Evolutionary conservation across 2,888 invertebrate genomes (phyloP), one percentile per base, ranked within the genome.

Genomic region (Ennomos quercinarius): DNA sequence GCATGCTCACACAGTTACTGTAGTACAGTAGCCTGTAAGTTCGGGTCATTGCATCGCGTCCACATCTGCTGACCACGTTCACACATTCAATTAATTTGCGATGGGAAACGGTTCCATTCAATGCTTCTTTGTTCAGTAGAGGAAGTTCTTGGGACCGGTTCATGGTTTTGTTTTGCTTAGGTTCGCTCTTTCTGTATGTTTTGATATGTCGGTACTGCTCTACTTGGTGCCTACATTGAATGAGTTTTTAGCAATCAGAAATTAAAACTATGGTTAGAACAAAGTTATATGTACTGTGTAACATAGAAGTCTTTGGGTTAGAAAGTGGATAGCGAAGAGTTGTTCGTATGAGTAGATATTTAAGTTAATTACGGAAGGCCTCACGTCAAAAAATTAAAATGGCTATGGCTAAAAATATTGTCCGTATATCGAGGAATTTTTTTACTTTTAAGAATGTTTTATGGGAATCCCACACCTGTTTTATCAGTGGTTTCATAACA

Each of bases 51-150:
- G 64, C 63, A 63, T 68, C 34, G 57, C 48, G 60, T 51, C 50
- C 61, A 64, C 65, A 68, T 68, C 54, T 62, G 68, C 53, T 54
- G 58, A 56, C 63, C 65, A 65, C 57, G 59, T 56, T 54, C 51
- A 44, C 34, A 51, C 48, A 47, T 64, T 63, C 50, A 60, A 60
- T 63, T 63, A 67, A 68, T 63, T 68, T 56, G 67, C 67, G 63
- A 61, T 68, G 68, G 64, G 68, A 68, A 68, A 53, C 45, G 47
- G 39, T 55, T 53, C 47, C 13, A 45, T 43, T 68, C 57, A 68
- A 68, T 68, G 68, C 47, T 43, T 63, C 68, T 63, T 62, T 68
- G 67, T 68, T 61, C 49, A 35, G 50, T 47, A n/a, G 5, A 61
- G 60, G 60, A 61, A 61, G 47, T 59, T 49, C 58, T 53, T 39